Base-by-base conservation (phyloP, 2,113 vertebrate genomes). In the Phylloscopus trochilus region DNA sequence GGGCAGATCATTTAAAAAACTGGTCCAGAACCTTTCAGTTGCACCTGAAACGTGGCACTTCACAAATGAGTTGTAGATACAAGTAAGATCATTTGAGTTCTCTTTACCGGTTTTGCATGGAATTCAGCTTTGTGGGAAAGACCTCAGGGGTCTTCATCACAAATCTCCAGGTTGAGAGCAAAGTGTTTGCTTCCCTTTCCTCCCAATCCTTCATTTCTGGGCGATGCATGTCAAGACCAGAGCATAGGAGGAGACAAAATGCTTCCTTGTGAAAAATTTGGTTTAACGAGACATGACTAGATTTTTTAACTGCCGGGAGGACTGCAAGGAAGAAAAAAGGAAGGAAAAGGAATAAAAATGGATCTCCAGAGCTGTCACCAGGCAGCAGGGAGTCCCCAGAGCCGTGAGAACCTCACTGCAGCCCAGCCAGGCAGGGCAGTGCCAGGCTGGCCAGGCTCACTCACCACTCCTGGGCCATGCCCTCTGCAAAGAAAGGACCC, bases 401-500 rank as follows among this genome's bases (percentile, higher is more conserved):
- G 62, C 90, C 9, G 5, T 92, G 94, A 94, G 89, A 96, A 95
- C 70, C 27, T 33, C 56, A 33, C 78, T 64, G 80, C 62, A 77
- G 77, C 63, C 89, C 77, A 56, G 84, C 41, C 22, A 3, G 55
- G 72, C 91, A 82, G 79, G 39, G 89, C 49, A 6, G 53, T 91
- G 78, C 91, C 75, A 87, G 76, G 62, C 75, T 52, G 52, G 73
- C 59, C 9, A 87, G 73, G 88, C 67, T 91, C 4, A 1, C 62
- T 86, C 8, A 0, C 49, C 13, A 7, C 18, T 28, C 43, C 67
- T 75, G 15, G 33, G 77, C 89, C 88, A 49, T 30, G n/a, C 44
- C 62, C 70, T 93, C 31, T 11, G 86, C 87, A 83, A 28, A 90
- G 75, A 73, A 94, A 87, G 59, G 74, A 93, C 16, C 58, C 44